phyloP scores from a whole-genome alignment of 2,113 vertebrate species.

The Gallinago paraguaiae region DNA sequence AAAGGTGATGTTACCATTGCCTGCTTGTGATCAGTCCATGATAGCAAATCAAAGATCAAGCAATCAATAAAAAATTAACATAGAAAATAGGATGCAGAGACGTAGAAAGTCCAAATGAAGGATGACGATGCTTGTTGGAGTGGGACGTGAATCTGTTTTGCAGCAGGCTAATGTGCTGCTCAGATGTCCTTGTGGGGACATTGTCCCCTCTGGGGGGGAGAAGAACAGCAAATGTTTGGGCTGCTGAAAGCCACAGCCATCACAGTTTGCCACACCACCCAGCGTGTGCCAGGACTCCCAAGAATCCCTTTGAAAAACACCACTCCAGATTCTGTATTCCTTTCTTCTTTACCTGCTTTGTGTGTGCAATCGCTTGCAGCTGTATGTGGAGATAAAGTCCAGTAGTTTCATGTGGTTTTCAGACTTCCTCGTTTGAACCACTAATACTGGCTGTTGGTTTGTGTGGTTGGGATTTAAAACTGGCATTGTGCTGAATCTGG shows the following conservation, averaged over 20 bases:
- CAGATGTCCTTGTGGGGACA: neutral
- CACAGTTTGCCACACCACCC: neutral
- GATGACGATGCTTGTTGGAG: neutral
- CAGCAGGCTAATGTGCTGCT: neutral
- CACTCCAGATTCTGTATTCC: neutral
- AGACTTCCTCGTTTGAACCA: neutral
- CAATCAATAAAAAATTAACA: neutral
- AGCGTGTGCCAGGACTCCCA: fast-evolving
- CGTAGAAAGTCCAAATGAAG: neutral
- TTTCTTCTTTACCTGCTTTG: neutral
- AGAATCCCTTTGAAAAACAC: neutral
- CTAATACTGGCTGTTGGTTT: neutral
- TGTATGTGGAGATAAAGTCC: neutral
- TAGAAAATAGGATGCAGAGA: neutral
- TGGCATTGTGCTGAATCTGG: neutral
- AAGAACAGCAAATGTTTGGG: neutral
- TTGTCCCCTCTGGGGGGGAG: fast-evolving
- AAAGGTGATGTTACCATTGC: neutral
- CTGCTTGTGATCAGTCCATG: neutral
- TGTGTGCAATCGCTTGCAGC: neutral
- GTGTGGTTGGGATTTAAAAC: neutral
- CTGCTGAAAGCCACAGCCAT: neutral
- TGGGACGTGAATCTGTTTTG: neutral
- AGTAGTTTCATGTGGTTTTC: neutral
- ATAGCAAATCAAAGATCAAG: neutral